Conservation (phyloP, 2,113 vertebrate genomes). For the Prunella fulvescens region DNA sequence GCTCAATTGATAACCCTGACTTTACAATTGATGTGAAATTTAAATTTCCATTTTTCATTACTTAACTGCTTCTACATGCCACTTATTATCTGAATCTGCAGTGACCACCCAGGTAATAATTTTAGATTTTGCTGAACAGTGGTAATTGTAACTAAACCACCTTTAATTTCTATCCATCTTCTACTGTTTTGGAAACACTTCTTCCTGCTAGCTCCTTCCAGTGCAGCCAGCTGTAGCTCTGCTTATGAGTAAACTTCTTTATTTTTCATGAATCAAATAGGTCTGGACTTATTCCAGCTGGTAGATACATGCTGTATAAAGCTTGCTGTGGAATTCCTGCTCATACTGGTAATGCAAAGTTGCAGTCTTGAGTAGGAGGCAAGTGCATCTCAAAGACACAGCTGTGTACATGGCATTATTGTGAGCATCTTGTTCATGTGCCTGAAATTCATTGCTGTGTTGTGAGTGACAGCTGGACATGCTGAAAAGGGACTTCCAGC, state of each 20-base stretch:
- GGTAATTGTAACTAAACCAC: not conserved
- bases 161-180: not conserved
- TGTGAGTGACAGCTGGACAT: not conserved
- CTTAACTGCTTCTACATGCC: not conserved
- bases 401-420: not conserved
- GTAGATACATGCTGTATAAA: not conserved
- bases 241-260: not conserved
- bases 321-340: not conserved
- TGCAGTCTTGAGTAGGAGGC: not conserved
- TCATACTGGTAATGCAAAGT: accelerated
- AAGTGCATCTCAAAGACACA: not conserved
- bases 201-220: not conserved
- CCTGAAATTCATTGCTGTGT: not conserved
- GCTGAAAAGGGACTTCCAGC: not conserved
- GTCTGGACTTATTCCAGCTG: not conserved
- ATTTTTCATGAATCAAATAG: not conserved
- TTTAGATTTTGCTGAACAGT: not conserved
- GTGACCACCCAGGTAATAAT: not conserved
- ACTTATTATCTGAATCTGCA: not conserved
- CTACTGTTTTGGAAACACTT: not conserved
- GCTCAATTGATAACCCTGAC: not conserved
- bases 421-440: not conserved
- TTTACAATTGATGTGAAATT: not conserved
- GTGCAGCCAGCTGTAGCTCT: not conserved
- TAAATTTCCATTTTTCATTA: not conserved